phyloP scores from a whole-genome alignment of 1,140 invertebrate species.

The Aphaenogaster rudis region DNA sequence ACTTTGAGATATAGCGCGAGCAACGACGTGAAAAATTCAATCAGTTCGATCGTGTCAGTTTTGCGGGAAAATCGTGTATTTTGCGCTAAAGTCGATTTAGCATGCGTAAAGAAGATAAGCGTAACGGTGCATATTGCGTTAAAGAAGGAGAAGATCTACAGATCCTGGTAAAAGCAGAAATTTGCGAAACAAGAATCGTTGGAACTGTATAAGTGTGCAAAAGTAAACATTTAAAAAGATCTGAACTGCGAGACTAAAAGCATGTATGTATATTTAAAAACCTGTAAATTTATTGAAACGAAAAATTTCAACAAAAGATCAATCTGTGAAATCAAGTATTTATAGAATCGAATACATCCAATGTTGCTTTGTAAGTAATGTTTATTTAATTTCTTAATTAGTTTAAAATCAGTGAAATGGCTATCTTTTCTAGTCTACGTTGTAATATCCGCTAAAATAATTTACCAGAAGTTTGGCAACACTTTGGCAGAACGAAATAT shows the following conservation, averaged over 20 bases:
- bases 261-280: neutral
- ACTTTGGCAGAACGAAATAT: neutral
- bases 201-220: neutral
- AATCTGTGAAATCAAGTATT: neutral
- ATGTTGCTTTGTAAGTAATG: neutral
- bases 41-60: constrained; percentile 67
- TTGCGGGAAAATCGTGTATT: constrained; percentile 49
- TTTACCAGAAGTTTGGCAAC: neutral
- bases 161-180: neutral
- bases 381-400: neutral
- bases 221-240: neutral
- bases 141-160: neutral
- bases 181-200: neutral
- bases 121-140: neutral
- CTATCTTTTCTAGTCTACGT: neutral
- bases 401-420: neutral
- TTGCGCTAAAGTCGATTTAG: constrained; percentile 43
- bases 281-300: neutral
- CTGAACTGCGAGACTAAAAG: neutral
- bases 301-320: neutral
- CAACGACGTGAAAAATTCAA: constrained; percentile 72
- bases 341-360: neutral
- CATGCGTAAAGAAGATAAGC: constrained; percentile 32
- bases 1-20: constrained; percentile 64
- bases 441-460: neutral